Percentiles rank a stretch among this genome's conserved stretches.
phyloP scores from a whole-genome alignment of 1,140 invertebrate genomes.

The Plectrocnemia conspersa region DNA sequence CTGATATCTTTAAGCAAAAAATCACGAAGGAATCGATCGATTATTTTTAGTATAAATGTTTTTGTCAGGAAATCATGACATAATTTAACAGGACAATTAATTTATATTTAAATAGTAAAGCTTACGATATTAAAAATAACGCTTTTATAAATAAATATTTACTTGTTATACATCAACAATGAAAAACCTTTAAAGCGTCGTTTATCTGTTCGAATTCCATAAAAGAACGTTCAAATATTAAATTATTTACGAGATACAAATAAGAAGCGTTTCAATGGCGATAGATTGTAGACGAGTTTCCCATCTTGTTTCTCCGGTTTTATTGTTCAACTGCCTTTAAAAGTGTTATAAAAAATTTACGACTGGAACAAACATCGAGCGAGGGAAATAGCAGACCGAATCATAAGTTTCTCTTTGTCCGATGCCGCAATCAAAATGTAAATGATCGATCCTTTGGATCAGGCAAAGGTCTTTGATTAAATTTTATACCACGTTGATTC shows the following conservation, averaged over 20 bases:
- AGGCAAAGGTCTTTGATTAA: too few relatives aligned
- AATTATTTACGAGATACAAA: slow-evolving; percentile 14
- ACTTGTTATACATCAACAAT: too few relatives aligned
- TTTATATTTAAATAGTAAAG: slow-evolving; percentile 13
- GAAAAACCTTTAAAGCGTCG: too few relatives aligned
- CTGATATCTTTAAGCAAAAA: not conserved
- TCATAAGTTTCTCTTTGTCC: slow-evolving; percentile 27
- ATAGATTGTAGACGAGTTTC: not conserved
- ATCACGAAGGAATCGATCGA: not conserved
- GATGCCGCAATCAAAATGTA: too few relatives aligned
- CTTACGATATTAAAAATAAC: slow-evolving; percentile 13
- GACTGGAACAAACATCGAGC: slow-evolving; percentile 19
- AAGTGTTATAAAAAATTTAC: slow-evolving; percentile 31
- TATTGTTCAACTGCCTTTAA: slow-evolving; percentile 29
- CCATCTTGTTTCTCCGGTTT: slow-evolving; percentile 21
- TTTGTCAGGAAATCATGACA: not conserved
- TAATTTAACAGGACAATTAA: slow-evolving; percentile 14
- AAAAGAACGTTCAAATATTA: slow-evolving; percentile 6
- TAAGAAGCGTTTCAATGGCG: slow-evolving; percentile 1
- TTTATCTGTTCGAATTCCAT: too few relatives aligned
- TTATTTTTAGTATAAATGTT: not conserved
- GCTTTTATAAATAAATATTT: too few relatives aligned
- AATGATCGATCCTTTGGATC: too few relatives aligned
- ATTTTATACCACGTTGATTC: too few relatives aligned
- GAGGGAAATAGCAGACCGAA: slow-evolving; percentile 25